Conservation (phyloP, 2,797 vertebrate species). For the Sciurus carolinensis region DNA sequence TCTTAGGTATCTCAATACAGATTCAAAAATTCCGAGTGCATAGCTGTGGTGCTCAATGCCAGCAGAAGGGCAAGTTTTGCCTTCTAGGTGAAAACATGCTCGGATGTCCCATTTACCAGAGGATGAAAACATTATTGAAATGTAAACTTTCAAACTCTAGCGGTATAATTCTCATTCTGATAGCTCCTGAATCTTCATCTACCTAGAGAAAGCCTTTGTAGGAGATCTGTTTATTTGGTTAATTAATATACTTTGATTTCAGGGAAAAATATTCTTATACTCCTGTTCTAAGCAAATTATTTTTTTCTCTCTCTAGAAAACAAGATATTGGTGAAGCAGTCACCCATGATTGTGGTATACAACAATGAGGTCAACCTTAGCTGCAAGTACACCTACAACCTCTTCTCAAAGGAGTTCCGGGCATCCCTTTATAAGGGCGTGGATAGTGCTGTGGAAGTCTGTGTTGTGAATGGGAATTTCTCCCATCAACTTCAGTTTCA, state of each 20-base stretch:
- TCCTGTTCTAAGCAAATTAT: conserved; percentile 78
- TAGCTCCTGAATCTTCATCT: conserved; percentile 34
- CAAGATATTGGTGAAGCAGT: conserved; percentile 89
- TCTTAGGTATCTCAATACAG: conserved; percentile 38
- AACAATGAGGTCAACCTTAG: conserved; percentile 83
- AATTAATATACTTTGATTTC: conserved; percentile 58
- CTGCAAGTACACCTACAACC: conserved; percentile 88
- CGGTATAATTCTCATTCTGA: not conserved
- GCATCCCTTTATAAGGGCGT: conserved; percentile 88
- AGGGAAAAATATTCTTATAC: conserved; percentile 11
- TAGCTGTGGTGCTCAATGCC: not conserved
- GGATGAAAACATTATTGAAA: conserved; percentile 20
- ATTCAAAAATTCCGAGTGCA: not conserved
- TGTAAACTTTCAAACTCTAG: conserved; percentile 29
- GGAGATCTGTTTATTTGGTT: conserved; percentile 54
- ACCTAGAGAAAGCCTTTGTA: conserved; percentile 43
- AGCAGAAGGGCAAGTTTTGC: conserved; percentile 26
- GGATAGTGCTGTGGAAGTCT: conserved; percentile 87
- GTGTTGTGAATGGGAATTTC: conserved; percentile 85
- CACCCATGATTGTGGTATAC: conserved; percentile 79
- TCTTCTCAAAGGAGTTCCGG: conserved; percentile 86
- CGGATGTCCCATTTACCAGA: not conserved
- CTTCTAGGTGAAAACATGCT: conserved; percentile 23
- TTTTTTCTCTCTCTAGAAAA: conserved; percentile 83
- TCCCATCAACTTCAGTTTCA: conserved; percentile 68